These are phyloP conservation scores for Phalacrocorax aristotelis DNA, from an alignment of 2,113 vertebrate genomes.

Conservation along the genomic window DNA sequence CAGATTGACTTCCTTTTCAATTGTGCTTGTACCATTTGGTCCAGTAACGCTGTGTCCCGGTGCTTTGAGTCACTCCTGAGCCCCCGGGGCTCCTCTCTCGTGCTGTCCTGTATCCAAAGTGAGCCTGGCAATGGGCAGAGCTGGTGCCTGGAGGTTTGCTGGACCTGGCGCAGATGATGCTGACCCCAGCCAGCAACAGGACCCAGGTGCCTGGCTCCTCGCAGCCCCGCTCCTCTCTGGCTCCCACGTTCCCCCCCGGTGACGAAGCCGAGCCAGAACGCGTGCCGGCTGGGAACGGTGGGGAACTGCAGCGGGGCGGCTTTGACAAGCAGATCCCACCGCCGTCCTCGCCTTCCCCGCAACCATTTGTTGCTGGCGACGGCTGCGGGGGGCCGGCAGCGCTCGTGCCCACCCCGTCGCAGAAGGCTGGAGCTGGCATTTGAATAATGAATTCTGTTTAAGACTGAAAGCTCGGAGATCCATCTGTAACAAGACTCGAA, in stretches of 20 bases:
- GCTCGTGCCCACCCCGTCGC: not conserved
- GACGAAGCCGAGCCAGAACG: fast-evolving
- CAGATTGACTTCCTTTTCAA: not conserved
- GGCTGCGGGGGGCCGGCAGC: not conserved
- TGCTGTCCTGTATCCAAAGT: fast-evolving
- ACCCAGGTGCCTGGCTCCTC: too few relatives aligned
- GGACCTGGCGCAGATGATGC: not conserved
- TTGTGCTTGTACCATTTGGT: not conserved
- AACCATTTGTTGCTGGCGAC: not conserved
- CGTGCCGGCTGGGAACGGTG: fast-evolving
- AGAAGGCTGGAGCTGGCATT: slow-evolving; percentile 68
- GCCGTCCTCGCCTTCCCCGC: not conserved
- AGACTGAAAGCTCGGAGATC: slow-evolving; percentile 78
- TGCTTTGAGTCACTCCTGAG: not conserved
- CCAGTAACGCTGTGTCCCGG: not conserved
- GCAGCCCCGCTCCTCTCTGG: fast-evolving
- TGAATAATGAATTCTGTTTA: slow-evolving; percentile 80
- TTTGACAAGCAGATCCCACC: slow-evolving; percentile 33
- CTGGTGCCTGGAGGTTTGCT: fast-evolving
- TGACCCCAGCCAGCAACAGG: not conserved
- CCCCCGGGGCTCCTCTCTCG: fast-evolving
- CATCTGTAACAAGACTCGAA: slow-evolving; percentile 83
- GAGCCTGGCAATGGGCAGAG: not conserved
- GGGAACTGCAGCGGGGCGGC: not conserved
- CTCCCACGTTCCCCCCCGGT: not conserved